Percentiles rank a stretch among this genome's conserved stretches.
phyloP scores from a whole-genome alignment of 2,888 invertebrate genomes.

The Trilocha varians region DNA sequence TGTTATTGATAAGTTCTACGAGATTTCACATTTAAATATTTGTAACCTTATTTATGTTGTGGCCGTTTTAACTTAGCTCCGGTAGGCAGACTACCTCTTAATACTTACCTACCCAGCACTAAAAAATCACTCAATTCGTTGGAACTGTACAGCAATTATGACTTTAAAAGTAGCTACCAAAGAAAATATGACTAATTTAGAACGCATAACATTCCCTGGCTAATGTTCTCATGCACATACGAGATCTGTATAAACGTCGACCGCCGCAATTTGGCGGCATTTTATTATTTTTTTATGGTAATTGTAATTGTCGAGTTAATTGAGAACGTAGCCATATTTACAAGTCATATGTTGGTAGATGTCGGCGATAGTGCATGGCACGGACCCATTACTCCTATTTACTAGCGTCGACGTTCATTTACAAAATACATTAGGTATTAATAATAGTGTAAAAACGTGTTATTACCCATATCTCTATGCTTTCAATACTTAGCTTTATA shows the following conservation, averaged over 20 bases:
- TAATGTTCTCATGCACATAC: slow-evolving; percentile 25
- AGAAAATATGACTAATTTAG: slow-evolving; percentile 12
- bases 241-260: slow-evolving; percentile 30
- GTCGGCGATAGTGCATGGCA: slow-evolving; percentile 35
- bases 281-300: slow-evolving; percentile 65
- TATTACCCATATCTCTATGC: slow-evolving; percentile 20
- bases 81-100: too few relatives aligned
- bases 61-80: too few relatives aligned
- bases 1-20: too few relatives aligned
- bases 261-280: slow-evolving; percentile 46
- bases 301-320: slow-evolving; percentile 62
- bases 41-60: too few relatives aligned
- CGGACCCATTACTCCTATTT: slow-evolving; percentile 51
- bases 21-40: too few relatives aligned
- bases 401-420: slow-evolving; percentile 26
- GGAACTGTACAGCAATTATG: not conserved
- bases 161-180: not conserved
- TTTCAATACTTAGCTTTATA: slow-evolving; percentile 5
- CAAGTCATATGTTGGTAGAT: slow-evolving; percentile 43
- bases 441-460: slow-evolving; percentile 19
- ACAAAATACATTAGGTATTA: slow-evolving; percentile 21
- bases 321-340: slow-evolving; percentile 55
- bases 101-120: too few relatives aligned
- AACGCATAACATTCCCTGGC: slow-evolving; percentile 26
- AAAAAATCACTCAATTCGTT: too few relatives aligned